Base-by-base conservation (phyloP, 2,797 vertebrate species). In the Acridotheres tristis region DNA sequence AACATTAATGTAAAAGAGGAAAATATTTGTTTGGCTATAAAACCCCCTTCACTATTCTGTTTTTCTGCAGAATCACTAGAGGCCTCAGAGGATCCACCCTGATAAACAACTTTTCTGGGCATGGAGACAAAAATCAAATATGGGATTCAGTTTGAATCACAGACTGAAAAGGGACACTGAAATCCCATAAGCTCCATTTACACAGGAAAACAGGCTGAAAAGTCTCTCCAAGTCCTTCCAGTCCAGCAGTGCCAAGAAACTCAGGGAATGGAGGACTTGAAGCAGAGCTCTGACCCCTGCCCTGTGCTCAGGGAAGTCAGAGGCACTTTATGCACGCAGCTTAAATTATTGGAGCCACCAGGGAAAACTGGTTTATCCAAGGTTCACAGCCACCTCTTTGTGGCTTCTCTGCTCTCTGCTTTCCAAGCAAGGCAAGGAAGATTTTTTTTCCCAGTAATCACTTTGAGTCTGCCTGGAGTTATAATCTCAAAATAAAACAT, bases 211-310 rank as follows among this genome's bases (percentile, higher is more conserved):
- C 1, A 23, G 15, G 20, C 21, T 78, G 66, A 68, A 36, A 81
- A 88, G 18, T 32, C 43, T 22, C 19, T 81, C 10, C 22, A 68
- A 53, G 45, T 10, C 38, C 29, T 61, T 20, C 26, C 20, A 32
- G 13, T 38, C 42, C 57, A 63, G 29, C 17, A 34, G 16, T 8
- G 9, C 14, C 17, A 77, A 26, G 25, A 67, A 66, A 54, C 51
- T 0, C 7, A 17, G 22, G 15, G 17, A 38, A 7, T 10, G 51
- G 18, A 85, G 22, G 0, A 1, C 9, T 68, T n/a, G 6, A 1
- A 73, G 48, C 25, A 67, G n/a, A 67, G 9, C 26, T 34, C 32
- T 1, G 2, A 26, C 27, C 21, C 40, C n/a, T 0, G 0, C 5
- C n/a, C 26, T 43, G 9, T 13, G 43, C 57, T 80, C 5, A 0